These are phyloP conservation scores for Amazona vittata DNA, from an alignment of 2,113 vertebrate species.

Conservation along the genomic window DNA sequence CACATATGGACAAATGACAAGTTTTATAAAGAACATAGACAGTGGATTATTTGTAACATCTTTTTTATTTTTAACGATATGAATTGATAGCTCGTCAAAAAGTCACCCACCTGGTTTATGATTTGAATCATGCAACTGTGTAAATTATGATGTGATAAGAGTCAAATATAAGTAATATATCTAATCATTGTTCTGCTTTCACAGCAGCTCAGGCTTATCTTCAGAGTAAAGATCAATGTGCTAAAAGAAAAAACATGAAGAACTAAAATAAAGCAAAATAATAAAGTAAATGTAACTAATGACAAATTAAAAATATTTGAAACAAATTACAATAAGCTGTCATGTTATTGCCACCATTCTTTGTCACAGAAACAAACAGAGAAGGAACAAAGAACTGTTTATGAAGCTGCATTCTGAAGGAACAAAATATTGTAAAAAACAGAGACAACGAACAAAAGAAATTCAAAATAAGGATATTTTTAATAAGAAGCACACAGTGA, in stretches of 20 bases:
- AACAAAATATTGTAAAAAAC: constrained; percentile 35
- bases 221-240: constrained; percentile 83
- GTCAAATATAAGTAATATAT: constrained; percentile 73
- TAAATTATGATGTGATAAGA: constrained; percentile 72
- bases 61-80: background rate
- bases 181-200: constrained; percentile 72
- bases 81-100: constrained; percentile 61
- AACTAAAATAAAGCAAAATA: constrained; percentile 80
- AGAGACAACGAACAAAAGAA: constrained; percentile 60
- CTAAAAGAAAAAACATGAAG: constrained; percentile 85
- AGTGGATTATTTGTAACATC: background rate
- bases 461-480: constrained; percentile 49
- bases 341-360: background rate
- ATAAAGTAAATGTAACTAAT: constrained; percentile 65
- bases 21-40: background rate
- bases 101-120: constrained; percentile 80
- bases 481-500: constrained; percentile 45
- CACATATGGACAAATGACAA: background rate
- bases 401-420: constrained; percentile 27
- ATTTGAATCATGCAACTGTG: constrained; percentile 75
- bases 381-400: constrained; percentile 29
- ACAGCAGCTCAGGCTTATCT: constrained; percentile 76
- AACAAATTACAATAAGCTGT: constrained; percentile 23
- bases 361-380: constrained; percentile 12
- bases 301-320: constrained; percentile 47